Percentiles rank a stretch among this genome's conserved stretches.
Evolutionary conservation across 53 echinoderm and acorn worm genomes (phyloP).

Genomic region (Mesocentrotus franciscanus): DNA sequence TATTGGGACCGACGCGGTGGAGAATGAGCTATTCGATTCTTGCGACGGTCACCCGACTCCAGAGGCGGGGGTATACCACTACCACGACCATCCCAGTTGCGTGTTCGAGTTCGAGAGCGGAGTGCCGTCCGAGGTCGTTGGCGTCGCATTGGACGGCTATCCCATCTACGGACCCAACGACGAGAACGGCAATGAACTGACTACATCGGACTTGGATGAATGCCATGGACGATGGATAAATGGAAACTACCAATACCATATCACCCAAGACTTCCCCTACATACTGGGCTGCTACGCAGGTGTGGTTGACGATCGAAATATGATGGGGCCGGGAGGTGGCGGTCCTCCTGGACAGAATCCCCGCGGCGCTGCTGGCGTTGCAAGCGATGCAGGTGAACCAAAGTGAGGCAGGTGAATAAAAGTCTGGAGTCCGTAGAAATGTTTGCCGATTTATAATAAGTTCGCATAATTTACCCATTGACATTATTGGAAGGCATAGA

Average conservation of each 20-base stretch:
- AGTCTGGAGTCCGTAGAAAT: too few species aligned
- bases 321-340: not conserved
- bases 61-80: constrained; percentile 71
- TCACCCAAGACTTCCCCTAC: constrained; percentile 67
- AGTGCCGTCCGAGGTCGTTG: constrained; percentile 38
- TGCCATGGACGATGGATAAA: constrained; percentile 58
- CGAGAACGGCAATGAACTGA: constrained; percentile 58
- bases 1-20: constrained; percentile 75
- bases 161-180: constrained; percentile 71
- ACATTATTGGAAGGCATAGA: too few species aligned
- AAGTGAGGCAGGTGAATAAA: too few species aligned
- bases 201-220: constrained; percentile 36
- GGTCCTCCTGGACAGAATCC: not conserved
- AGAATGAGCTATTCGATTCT: constrained; percentile 73
- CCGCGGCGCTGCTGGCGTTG: too few species aligned
- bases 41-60: constrained; percentile 85
- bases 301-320: constrained; percentile 16
- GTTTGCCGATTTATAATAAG: too few species aligned
- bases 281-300: constrained; percentile 62
- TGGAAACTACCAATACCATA: constrained; percentile 65
- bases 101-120: constrained; percentile 4
- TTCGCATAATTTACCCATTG: too few species aligned
- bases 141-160: constrained; percentile 69
- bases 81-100: constrained; percentile 76
- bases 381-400: too few species aligned